A percentile compares a stretch with the other conserved stretches of the same genome.
Conservation (phyloP, 2,113 vertebrate genomes). For the Syngnathus scovelli region DNA sequence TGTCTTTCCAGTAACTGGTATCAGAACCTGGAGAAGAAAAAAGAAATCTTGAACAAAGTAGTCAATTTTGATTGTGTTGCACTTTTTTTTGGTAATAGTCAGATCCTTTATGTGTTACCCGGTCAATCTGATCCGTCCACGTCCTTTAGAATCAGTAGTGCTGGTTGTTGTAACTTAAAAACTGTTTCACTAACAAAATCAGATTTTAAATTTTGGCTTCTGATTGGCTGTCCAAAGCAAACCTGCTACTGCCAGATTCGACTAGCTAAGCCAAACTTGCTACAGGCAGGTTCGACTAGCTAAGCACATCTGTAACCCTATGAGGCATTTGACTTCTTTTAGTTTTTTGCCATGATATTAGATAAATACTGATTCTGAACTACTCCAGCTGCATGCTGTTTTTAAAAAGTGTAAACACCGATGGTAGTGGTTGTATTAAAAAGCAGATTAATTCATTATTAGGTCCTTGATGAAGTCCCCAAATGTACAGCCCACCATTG, state of each 20-base stretch:
- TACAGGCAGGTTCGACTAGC: neutral
- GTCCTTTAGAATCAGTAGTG: neutral
- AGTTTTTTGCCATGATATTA: neutral
- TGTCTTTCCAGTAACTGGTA: slow-evolving; percentile 75
- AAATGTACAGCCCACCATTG: neutral
- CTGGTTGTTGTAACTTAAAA: too few species aligned
- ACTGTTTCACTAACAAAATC: too few species aligned
- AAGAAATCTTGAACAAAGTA: slow-evolving; percentile 11
- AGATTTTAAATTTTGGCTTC: neutral
- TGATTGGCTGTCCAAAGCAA: neutral
- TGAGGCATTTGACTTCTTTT: neutral
- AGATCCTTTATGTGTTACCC: neutral
- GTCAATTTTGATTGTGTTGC: too few species aligned
- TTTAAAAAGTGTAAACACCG: neutral
- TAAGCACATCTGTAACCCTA: neutral
- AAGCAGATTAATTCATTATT: neutral
- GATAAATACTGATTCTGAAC: neutral
- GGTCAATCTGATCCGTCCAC: neutral
- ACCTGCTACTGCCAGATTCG: neutral
- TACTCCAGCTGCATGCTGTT: neutral
- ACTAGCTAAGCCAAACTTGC: neutral
- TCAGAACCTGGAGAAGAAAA: slow-evolving; percentile 72
- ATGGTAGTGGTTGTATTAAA: neutral
- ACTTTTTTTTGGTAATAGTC: neutral
- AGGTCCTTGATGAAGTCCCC: neutral